Base-by-base conservation (phyloP, 2,113 vertebrate species). In the Xyrauchen texanus region DNA sequence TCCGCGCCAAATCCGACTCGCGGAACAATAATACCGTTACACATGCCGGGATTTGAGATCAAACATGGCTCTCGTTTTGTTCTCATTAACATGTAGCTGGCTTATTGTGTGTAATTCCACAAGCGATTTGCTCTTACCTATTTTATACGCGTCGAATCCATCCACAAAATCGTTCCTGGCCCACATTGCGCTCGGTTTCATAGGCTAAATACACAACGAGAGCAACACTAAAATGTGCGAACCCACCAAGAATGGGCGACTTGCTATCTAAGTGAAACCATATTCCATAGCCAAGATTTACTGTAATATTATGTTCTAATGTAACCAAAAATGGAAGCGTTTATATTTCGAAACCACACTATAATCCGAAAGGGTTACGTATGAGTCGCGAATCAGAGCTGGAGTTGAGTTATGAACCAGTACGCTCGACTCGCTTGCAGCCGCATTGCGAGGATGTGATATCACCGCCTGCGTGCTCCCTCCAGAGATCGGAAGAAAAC, bases 101-200 rank as follows among this genome's bases (percentile, higher is more conserved):
- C 21, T 76, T 21, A 53, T 12, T 42, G 46, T 76, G 44, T 61
- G 60, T 52, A 7, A 73, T 16, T 49, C 47, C n/a, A 58, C 21
- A 4, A 7, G 42, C 4, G 10, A 12, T n/a, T 12, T 8, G 4
- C 8, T 53, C 82, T 74, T 83, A 90, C 88, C 88, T 47, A 82
- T 67, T 76, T 87, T 88, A 76, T 84, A 88, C 8, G 82, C 49
- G 44, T 87, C 85, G 62, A 86, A 83, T 21, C 81, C 85, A 47
- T 87, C 87, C 72, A 85, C 86, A 13, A 87, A 88, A 49, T 88
- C 86, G 68, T 70, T 83, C 72, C 85, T 88, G 70, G 76, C 79
- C 89, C 89, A 90, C 89, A 90, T 90, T 21, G 75, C 78, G 51
- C 52, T 52, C 68, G 85, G 49, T 76, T 46, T 69, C 71, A 55